phyloP scores from a whole-genome alignment of 2,113 vertebrate species.

The Erythrolamprus reginae region DNA sequence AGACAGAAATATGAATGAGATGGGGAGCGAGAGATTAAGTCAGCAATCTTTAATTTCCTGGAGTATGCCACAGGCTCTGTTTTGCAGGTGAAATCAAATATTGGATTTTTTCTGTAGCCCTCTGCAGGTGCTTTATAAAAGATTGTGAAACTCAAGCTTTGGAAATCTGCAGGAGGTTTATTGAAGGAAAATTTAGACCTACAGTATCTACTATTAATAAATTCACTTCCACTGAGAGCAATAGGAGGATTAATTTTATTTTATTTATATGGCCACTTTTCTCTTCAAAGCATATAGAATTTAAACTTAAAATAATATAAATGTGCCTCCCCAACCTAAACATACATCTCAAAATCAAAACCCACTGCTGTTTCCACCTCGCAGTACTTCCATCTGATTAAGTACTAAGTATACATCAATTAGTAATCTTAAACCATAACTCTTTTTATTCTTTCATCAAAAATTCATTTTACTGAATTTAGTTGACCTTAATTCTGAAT shows the following conservation, averaged over 20 bases:
- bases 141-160: not conserved
- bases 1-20: too few species aligned
- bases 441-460: not conserved
- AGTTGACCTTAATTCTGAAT: not conserved
- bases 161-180: not conserved
- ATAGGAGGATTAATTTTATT: not conserved
- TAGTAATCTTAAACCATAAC: not conserved
- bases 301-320: not conserved
- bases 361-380: not conserved
- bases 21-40: not conserved
- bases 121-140: not conserved
- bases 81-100: not conserved
- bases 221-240: not conserved
- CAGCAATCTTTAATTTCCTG: not conserved
- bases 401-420: not conserved
- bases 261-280: not conserved
- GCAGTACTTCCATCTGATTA: not conserved
- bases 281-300: not conserved
- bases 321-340: not conserved
- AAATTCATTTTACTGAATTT: not conserved
- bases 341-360: not conserved
- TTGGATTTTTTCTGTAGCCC: not conserved
- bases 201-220: not conserved
- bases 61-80: not conserved
- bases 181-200: not conserved